Base-by-base conservation (phyloP, 2,888 invertebrate genomes). In the Ceramica pisi region DNA sequence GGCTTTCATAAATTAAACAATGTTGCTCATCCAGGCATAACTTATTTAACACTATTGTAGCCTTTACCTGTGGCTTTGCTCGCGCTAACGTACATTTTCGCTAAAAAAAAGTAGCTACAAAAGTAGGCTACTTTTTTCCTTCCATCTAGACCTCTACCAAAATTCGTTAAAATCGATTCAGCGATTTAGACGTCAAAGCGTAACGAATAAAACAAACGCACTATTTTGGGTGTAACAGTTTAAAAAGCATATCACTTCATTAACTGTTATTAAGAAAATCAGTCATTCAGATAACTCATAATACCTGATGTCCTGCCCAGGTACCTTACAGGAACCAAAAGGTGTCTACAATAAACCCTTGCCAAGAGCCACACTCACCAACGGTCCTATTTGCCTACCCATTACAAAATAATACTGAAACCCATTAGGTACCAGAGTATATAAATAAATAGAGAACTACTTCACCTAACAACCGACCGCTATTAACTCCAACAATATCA, bases 401-500 rank as follows among this genome's bases (percentile, higher is more conserved):
- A 16, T 26, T 21, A 21, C 19, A 55, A 38, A 38, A 71, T 6
- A 60, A 8, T 16, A 19, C 19, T 38, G 44, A 44, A 44, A 53
- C 26, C 53, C 26, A 53, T 7, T 53, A 26, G 21, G 16, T 53
- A 53, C 53, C 35, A 35, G n/a, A 56, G 6, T n/a, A 56, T 6
- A 35, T 9, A 56, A 31, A 35, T 9, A 56, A 31, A 35, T 56
- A n/a, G 10, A n/a, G 10, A 12, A 56, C 10, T 10, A 56, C 10
- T 31, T 31, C 19, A 9, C 8, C 26, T 60, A 35, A 48, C 50
- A 53, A 26, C 10, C 26, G 57, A 48, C 50, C 9, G 21, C 51
- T 74, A 53, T 35, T 66, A 66, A 44, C 60, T 7, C 1, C 19
- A 26, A 46, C 21, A 70, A 35, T 71, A 50, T 21, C 48, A 57